Evolutionary conservation across 2,888 invertebrate species (phyloP).

Genomic region (Escarpia spicata): DNA sequence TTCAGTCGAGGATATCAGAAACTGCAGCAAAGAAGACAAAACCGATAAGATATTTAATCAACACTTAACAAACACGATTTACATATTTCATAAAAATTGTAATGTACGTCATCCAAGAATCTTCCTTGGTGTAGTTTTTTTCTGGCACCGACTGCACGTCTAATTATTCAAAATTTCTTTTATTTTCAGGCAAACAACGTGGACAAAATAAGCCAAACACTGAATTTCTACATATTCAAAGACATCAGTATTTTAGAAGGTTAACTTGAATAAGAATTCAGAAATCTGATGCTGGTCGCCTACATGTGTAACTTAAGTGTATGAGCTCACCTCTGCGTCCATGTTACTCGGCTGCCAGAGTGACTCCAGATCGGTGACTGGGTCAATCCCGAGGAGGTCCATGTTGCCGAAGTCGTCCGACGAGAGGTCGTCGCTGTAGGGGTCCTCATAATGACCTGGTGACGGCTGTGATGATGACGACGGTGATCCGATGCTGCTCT

Average conservation of each 20-base stretch:
- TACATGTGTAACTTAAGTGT: not conserved
- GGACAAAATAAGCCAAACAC: no score
- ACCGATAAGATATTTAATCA: constrained; percentile 13
- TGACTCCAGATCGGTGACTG: constrained; percentile 17
- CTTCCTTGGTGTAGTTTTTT: not conserved
- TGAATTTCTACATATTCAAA: no score
- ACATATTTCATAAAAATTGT: not conserved
- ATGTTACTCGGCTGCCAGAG: constrained; percentile 21
- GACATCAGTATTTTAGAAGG: no score
- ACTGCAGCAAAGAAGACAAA: constrained; percentile 30
- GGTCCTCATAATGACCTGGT: constrained; percentile 9
- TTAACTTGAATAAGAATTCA: no score
- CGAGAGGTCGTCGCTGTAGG: not conserved
- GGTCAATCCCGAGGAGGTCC: constrained; percentile 19
- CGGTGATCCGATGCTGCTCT: constrained; percentile 21
- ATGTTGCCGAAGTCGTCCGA: not conserved
- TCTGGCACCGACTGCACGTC: no score
- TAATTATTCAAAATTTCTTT: no score
- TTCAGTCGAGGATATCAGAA: constrained; percentile 31
- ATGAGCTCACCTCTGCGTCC: not conserved
- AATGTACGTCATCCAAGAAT: not conserved
- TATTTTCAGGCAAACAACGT: no score
- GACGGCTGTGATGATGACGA: constrained; percentile 21
- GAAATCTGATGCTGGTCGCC: no score
- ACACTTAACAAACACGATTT: not conserved